Conservation (phyloP, 1,140 invertebrate genomes). For the Pachyrhynchus sulphureomaculatus region DNA sequence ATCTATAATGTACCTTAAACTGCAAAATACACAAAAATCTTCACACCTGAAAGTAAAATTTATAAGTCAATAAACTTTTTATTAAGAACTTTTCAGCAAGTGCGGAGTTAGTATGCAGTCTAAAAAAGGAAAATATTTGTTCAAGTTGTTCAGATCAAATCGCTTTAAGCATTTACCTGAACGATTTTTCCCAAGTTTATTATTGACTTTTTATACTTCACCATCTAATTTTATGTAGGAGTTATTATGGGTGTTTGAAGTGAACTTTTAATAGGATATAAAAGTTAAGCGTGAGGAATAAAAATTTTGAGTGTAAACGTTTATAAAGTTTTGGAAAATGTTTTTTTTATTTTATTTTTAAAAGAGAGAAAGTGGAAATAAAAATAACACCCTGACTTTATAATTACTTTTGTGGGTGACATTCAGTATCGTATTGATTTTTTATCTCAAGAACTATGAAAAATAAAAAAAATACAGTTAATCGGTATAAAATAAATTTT, state of each 20-base stretch:
- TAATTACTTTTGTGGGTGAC: no score
- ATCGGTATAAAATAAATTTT: no score
- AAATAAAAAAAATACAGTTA: no score
- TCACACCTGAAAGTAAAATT: neutral
- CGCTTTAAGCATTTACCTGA: neutral
- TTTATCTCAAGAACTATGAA: no score
- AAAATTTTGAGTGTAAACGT: no score
- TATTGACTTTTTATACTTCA: neutral
- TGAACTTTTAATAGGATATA: neutral
- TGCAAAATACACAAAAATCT: neutral
- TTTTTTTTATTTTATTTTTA: no score
- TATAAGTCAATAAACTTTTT: constrained; percentile 1
- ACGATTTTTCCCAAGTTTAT: constrained; percentile 1
- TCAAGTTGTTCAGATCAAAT: neutral
- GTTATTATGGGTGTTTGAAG: neutral
- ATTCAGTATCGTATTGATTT: no score
- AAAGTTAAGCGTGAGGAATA: neutral
- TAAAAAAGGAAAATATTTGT: neutral
- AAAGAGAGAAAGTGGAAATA: no score
- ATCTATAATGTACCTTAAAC: no score
- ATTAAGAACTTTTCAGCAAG: neutral
- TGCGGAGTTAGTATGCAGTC: neutral
- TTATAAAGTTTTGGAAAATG: no score
- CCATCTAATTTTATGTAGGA: neutral
- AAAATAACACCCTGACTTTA: no score